Conservation (phyloP, 2,888 invertebrate genomes). For the Thymelicus acteon region DNA sequence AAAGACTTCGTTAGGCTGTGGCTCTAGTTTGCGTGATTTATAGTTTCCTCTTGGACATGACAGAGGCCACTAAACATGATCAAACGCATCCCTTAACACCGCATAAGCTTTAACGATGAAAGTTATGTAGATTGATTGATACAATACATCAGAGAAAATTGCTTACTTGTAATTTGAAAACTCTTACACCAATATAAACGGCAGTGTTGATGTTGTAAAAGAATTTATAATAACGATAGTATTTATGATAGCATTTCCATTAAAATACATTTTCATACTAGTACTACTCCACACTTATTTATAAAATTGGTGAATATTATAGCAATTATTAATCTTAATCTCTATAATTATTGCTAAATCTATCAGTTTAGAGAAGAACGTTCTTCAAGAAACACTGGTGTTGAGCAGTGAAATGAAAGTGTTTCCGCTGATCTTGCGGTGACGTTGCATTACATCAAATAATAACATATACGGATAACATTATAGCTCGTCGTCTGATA, state of each 20-base stretch:
- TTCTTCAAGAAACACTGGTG: too few relatives aligned
- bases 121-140: slow-evolving; percentile 27
- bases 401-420: too few relatives aligned
- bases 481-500: too few relatives aligned
- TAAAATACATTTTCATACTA: neutral
- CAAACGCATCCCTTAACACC: slow-evolving; percentile 1
- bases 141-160: slow-evolving; percentile 33
- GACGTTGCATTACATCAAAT: too few relatives aligned
- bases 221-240: slow-evolving; percentile 13
- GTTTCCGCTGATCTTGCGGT: too few relatives aligned
- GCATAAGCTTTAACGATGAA: neutral
- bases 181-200: slow-evolving; percentile 13
- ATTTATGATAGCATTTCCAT: slow-evolving; percentile 26
- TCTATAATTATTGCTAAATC: too few relatives aligned
- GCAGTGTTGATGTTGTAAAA: slow-evolving; percentile 26
- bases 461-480: too few relatives aligned
- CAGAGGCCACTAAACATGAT: neutral
- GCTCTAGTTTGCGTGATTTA: neutral
- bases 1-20: too few relatives aligned
- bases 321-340: too few relatives aligned
- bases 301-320: too few relatives aligned
- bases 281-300: too few relatives aligned
- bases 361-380: too few relatives aligned
- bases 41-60: neutral
- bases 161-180: slow-evolving; percentile 23